phyloP scores from a whole-genome alignment of 2,888 invertebrate genomes.

The Drosophila monieri region DNA sequence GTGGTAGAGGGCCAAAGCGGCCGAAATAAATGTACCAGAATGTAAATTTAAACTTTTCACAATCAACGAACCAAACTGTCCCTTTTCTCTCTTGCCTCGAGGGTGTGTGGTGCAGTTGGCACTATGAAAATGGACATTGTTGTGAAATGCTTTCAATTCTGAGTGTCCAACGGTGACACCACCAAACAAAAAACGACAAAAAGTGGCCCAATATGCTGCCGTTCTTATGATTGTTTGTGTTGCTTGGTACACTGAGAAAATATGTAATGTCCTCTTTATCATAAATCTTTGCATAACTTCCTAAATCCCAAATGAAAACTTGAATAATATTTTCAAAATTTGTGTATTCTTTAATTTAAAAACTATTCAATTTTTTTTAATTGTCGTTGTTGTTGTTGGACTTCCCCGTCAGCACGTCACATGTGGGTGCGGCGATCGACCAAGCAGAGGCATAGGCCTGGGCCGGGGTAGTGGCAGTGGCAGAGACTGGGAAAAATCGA shows the following conservation, averaged over 20 bases:
- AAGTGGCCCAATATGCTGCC: conserved; percentile 62
- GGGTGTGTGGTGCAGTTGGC: conserved; percentile 61
- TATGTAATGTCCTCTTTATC: not conserved
- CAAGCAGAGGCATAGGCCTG: conserved; percentile 36
- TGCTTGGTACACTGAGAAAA: conserved; percentile 1
- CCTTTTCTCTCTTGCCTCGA: not conserved
- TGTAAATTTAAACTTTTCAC: conserved; percentile 75
- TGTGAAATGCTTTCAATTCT: conserved; percentile 72
- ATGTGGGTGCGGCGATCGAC: conserved; percentile 77
- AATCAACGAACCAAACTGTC: conserved; percentile 52
- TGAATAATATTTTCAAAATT: not conserved
- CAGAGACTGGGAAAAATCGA: conserved; percentile 4
- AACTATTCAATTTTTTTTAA: not conserved
- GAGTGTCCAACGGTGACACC: conserved; percentile 74
- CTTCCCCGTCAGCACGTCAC: conserved; percentile 47
- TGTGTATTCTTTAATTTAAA: not conserved
- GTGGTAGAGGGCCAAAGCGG: conserved; percentile 6
- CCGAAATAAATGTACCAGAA: conserved; percentile 60
- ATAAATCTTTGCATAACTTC: not conserved
- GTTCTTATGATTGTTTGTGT: conserved; percentile 21
- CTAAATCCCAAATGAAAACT: not conserved
- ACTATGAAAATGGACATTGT: conserved; percentile 73
- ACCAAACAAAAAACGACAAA: conserved; percentile 54
- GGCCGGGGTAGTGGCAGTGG: not conserved
- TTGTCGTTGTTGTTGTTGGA: conserved; percentile 14